Conservation (phyloP, 2,888 invertebrate species). For the Minunthozetes semirufus region DNA sequence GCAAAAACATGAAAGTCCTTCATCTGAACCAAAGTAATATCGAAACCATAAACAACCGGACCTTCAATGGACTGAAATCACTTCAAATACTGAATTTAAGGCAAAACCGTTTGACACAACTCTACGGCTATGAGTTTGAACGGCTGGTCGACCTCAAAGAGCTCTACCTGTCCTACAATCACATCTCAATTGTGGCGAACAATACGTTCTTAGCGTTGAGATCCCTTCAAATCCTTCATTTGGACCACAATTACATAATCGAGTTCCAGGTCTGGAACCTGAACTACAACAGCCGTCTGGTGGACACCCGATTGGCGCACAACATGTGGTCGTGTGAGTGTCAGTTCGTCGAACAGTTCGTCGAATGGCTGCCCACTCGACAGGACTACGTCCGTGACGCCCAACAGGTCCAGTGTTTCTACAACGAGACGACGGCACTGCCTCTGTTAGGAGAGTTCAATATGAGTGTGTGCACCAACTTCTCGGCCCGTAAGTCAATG, state of each 20-base stretch:
- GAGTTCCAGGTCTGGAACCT: conserved; percentile 63
- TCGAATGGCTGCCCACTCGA: conserved; percentile 66
- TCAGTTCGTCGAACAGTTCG: conserved; percentile 64
- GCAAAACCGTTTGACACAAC: conserved; percentile 61
- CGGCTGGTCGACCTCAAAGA: conserved; percentile 65
- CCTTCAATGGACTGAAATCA: conserved; percentile 71
- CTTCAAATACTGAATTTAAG: conserved; percentile 68
- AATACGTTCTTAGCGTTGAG: conserved; percentile 63
- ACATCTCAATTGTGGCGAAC: conserved; percentile 62
- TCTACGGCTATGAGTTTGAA: conserved; percentile 73
- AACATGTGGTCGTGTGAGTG: conserved; percentile 71
- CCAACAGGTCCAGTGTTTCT: conserved; percentile 41
- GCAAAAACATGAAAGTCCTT: conserved; percentile 66
- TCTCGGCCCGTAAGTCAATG: conserved; percentile 35
- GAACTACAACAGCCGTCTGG: conserved; percentile 37
- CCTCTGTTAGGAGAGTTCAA: conserved; percentile 40
- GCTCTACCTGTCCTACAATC: conserved; percentile 67
- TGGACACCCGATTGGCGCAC: conserved; percentile 51
- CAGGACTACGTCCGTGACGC: conserved; percentile 46
- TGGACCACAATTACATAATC: conserved; percentile 66
- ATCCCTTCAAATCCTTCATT: conserved; percentile 59
- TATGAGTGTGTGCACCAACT: conserved; percentile 40
- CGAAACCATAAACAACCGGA: conserved; percentile 69
- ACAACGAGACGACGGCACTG: conserved; percentile 41
- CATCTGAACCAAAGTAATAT: conserved; percentile 72